Base-by-base conservation (phyloP, 2,888 invertebrate genomes). In the Trichopoda pennipes region DNA sequence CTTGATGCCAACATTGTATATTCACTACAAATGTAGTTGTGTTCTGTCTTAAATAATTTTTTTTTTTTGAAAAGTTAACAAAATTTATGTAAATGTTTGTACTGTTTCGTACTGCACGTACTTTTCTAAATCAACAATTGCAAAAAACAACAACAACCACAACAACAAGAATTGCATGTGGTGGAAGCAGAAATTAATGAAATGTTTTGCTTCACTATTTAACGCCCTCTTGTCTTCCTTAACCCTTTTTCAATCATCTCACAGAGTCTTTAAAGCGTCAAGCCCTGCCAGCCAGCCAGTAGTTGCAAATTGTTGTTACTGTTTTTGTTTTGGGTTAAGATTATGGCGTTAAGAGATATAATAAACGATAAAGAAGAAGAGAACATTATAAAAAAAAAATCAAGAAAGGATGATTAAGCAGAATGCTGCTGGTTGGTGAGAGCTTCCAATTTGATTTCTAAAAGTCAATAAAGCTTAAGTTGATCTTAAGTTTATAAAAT, bases 271-370 rank as follows among this genome's bases (percentile, higher is more conserved):
- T 49, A 58, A 49, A 75, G 49, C 56, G 66, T 75, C 58, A 49
- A 74, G 47, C 47, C 23, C 56, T 58, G 38, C 7, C 9, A 4
- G 47, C 6, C 16, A n/a, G 14, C 51, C 19, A 21, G 44, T 32
- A 32, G 35, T 63, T 32, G 23, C 61, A 44, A 76, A 42, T 21
- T 70, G 42, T 49, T 38, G 35, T 19, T 58, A 4, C 19, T 49
- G 7, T 49, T 60, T n/a, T 49, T 68, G 58, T 44, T 14, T 47
- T 56, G n/a, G 32, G 32, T 21, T 42, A 64, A 21, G 64, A 79
- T 78, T 79, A 66, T 72, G 72, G 78, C 72, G 80, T 80, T 80
- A 72, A 80, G 60, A 64, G 80, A 69, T 80, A 61, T 72, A 66
- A 70, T n/a, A 64, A 70, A 58, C 53, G 75, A 70, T 75, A 74